Conservation (phyloP, 1,140 invertebrate species). For the Macrobrachium nipponense region DNA sequence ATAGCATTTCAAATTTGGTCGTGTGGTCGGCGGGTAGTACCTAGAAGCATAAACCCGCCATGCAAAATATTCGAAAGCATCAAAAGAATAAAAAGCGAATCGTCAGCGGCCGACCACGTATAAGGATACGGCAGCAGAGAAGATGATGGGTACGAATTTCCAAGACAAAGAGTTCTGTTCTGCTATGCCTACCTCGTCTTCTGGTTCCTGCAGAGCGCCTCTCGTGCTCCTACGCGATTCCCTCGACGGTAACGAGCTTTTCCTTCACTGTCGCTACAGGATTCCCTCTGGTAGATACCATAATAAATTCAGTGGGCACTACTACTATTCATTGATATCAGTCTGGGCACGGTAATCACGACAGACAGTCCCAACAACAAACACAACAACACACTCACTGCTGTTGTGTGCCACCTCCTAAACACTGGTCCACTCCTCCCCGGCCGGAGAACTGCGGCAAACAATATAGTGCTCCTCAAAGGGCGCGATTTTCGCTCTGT, state of each 20-base stretch:
- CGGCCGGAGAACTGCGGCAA: too few relatives aligned
- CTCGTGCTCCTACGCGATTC: constrained; percentile 30
- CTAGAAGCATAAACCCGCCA: too few relatives aligned
- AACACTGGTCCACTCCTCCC: too few relatives aligned
- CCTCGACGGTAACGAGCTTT: constrained; percentile 27
- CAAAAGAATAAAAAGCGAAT: too few relatives aligned
- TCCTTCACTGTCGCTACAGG: constrained; percentile 22
- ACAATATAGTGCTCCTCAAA: too few relatives aligned
- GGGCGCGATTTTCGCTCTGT: too few relatives aligned
- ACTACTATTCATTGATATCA: background rate
- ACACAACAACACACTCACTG: background rate
- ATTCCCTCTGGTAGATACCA: constrained; percentile 46
- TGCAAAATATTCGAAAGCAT: too few relatives aligned
- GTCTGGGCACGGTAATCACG: constrained; percentile 15
- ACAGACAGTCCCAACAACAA: background rate
- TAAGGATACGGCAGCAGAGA: too few relatives aligned
- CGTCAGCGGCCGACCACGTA: background rate
- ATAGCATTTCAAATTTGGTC: too few relatives aligned
- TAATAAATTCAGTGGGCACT: background rate
- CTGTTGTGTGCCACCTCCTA: too few relatives aligned
- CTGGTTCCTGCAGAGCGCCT: constrained; percentile 46
- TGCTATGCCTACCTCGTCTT: constrained; percentile 22
- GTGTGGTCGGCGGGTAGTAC: too few relatives aligned
- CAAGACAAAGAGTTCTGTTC: constrained; percentile 19
- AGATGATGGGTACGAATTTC: background rate